phyloP scores from a whole-genome alignment of 2,888 invertebrate species.

The Acanthoscelides obtectus region DNA sequence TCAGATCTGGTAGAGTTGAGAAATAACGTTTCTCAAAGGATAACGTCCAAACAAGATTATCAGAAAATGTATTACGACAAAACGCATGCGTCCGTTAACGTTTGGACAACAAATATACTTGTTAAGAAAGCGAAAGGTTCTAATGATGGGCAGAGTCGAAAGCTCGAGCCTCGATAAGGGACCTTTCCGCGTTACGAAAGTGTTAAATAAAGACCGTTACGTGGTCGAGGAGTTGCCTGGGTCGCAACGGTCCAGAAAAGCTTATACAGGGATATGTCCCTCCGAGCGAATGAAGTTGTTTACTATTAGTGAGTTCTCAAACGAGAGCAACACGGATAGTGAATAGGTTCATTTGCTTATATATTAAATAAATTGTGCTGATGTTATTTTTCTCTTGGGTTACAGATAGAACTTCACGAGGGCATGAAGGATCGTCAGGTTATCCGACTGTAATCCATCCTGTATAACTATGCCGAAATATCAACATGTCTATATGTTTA shows the following conservation, averaged over 20 bases:
- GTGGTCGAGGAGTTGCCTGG: conserved; percentile 19
- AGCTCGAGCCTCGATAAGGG: conserved; percentile 22
- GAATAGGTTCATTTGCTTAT: conserved; percentile 3
- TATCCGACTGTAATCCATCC: neutral
- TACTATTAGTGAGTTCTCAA: conserved; percentile 7
- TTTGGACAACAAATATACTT: conserved; percentile 26
- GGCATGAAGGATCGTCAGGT: conserved; percentile 7
- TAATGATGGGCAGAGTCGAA: conserved; percentile 23
- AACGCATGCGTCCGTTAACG: conserved; percentile 15
- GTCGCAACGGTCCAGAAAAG: conserved; percentile 14
- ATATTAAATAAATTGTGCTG: neutral
- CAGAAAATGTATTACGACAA: conserved; percentile 16
- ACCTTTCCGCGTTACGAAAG: conserved; percentile 20
- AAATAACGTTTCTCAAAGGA: conserved; percentile 10
- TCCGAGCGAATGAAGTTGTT: conserved; percentile 18
- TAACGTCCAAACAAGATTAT: conserved; percentile 6
- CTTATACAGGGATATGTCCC: conserved; percentile 22
- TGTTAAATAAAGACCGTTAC: conserved; percentile 23
- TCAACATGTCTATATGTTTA: too few relatives aligned
- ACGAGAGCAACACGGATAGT: conserved; percentile 2
- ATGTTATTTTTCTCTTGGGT: conserved; percentile 1
- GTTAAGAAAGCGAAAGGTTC: conserved; percentile 12
- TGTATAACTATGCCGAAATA: too few relatives aligned
- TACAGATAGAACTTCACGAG: conserved; percentile 7
- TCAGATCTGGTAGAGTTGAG: conserved; percentile 8